Conservation (phyloP, 2,113 vertebrate species). For the Corythornis cristatus region DNA sequence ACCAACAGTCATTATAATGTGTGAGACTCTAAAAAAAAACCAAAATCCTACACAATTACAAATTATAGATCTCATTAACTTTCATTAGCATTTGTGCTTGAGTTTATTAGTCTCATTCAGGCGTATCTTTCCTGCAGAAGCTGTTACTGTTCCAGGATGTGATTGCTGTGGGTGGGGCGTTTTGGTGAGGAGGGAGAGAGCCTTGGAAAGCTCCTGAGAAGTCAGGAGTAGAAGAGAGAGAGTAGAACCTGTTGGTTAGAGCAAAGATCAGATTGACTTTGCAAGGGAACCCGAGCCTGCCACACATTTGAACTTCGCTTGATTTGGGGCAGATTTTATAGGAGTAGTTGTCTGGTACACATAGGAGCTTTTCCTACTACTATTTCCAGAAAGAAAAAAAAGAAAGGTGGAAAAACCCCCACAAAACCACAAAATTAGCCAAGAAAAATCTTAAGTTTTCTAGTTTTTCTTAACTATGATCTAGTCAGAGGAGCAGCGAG, state of each 20-base stretch:
- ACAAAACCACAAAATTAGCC: too few relatives aligned
- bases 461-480: not conserved
- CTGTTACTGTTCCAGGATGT: not conserved
- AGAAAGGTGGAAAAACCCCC: not conserved
- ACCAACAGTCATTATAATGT: not conserved
- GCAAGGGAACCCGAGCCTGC: not conserved
- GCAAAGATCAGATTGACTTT: not conserved
- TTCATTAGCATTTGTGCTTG: not conserved
- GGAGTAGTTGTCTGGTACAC: not conserved
- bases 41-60: not conserved
- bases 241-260: slow-evolving; percentile 19
- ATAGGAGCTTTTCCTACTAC: not conserved
- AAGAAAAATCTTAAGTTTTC: not conserved
- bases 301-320: not conserved
- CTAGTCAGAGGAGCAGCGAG: not conserved
- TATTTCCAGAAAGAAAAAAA: not conserved
- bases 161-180: not conserved
- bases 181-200: not conserved
- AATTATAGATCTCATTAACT: not conserved
- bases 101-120: not conserved
- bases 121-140: not conserved
- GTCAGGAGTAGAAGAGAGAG: rapidly evolving
- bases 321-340: not conserved
- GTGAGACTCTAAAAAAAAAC: not conserved
- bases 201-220: not conserved